Base-by-base conservation (phyloP, 2,113 vertebrate genomes). In the Hydrolagus affinis region DNA sequence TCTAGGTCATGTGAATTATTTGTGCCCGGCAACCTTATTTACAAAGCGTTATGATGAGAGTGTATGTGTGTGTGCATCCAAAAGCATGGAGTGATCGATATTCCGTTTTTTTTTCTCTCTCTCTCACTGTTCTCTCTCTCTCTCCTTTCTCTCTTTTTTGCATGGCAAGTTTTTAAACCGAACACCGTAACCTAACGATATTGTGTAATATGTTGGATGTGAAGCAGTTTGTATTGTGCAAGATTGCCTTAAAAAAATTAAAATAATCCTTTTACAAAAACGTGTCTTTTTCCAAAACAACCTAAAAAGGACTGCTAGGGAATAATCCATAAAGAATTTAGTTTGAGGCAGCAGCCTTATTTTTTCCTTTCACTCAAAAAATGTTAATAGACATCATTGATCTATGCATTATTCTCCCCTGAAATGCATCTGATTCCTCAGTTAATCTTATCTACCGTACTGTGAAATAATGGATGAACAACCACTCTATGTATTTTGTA, bases 181-280 rank as follows among this genome's bases (percentile, higher is more conserved):
- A 83, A 83, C 60, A 83, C 62, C 32, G 78, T 83, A 83, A 60
- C 66, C 44, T 44, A 44, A 19, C 59, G 66, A 66, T 83, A 83
- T 83, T 66, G 25, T 83, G 78, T 83, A 28, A 66, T 83, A 32
- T 66, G 78, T 83, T 83, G 78, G 78, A 83, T 66, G 78, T 83
- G 62, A 83, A 66, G 62, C 78, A 83, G 28, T 83, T 83, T 83
- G 78, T 83, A 83, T 68, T 83, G 78, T 83, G 78, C 78, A 83
- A 68, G 62, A 83, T 83, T 66, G 78, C 78, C 78, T 83, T 83
- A 66, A 83, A 75, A 64, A 83, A 66, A 83, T 83, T 83, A 83
- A 83, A 83, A 66, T 66, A 64, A 25, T 68, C 62, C 64, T 83
- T 83, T 83, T 83, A 83, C 78, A 83, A 83, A 83, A 66, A 66